Evolutionary conservation across 1,140 invertebrate genomes (phyloP).

Genomic region (Ceratina calcarata): DNA sequence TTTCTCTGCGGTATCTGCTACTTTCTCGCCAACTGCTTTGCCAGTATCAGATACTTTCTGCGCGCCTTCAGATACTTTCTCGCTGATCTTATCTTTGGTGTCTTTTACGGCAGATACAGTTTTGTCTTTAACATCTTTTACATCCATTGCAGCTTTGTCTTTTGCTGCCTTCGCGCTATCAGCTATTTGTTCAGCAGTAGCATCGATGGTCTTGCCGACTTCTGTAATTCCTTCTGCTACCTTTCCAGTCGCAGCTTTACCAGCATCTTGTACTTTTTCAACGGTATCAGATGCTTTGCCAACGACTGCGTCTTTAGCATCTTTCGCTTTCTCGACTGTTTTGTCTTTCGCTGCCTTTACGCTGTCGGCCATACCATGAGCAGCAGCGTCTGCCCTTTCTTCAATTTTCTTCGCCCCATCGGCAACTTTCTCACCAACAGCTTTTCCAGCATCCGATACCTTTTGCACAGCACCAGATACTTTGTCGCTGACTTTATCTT

Average conservation of each 20-base stretch:
- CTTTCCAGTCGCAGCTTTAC: conserved; percentile 23
- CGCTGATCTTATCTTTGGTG: conserved; percentile 15
- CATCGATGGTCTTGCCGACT: background rate
- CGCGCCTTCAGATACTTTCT: background rate
- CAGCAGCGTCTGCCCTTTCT: background rate
- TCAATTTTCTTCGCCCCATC: background rate
- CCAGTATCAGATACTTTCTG: conserved; percentile 13
- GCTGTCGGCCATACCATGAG: background rate
- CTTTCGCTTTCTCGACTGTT: background rate
- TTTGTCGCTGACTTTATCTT: conserved; percentile 26
- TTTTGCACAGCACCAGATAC: background rate
- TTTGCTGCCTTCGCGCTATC: conserved; percentile 7
- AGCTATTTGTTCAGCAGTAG: background rate
- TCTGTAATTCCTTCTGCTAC: background rate
- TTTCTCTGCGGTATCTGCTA: background rate
- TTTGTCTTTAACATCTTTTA: conserved; percentile 19
- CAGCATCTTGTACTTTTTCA: conserved; percentile 8
- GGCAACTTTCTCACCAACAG: conserved; percentile 21
- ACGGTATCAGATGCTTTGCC: background rate
- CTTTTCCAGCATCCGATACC: conserved; percentile 6
- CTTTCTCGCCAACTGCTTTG: conserved; percentile 13
- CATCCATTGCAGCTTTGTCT: conserved; percentile 23
- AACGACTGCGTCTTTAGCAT: conserved; percentile 46
- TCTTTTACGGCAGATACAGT: background rate
- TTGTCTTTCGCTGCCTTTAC: conserved; percentile 28